Evolutionary conservation across 2,113 vertebrate genomes (phyloP), one percentile per base, ranked within the genome.

Genomic region (Capreolus pygargus): DNA sequence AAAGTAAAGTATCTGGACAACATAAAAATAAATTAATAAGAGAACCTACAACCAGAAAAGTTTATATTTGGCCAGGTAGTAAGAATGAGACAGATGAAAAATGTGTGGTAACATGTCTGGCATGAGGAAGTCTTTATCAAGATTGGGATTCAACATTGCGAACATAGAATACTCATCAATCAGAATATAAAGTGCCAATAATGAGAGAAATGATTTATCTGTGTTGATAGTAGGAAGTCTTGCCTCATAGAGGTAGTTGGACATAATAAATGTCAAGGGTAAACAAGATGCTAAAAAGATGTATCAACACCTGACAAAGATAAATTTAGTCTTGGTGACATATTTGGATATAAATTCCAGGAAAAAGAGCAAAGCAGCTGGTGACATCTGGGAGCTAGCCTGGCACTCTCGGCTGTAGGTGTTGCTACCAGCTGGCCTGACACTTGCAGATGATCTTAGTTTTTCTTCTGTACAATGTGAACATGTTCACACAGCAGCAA

Each of bases 141-240:
- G 39, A 86, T 15, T 54, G 47, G 60, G 13, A 70, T 84, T 39
- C 47, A 55, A n/a, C 6, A 36, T 33, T 43, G 16, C 39, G 9
- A 81, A 33, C 17, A 58, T 9, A 33, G 33, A 87, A 93, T 61
- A 79, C 25, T 74, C 74, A 95, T 97, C 76, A n/a, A 64, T 95
- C 52, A 81, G 64, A 92, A 93, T 19, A 57, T 7, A 87, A 95
- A 96, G 3, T 74, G 82, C 52, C 79, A 78, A 60, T 74, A 61
- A 94, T 52, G 81, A 95, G 33, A 91, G 82, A 55, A 74, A 85
- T 52, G 50, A 43, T 88, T 90, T 95, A 61, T 90, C 82, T 87
- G 11, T 17, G 11, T 43, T 50, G 88, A 55, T 45, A 85, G 36
- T 30, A 47, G 14, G 47, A 33, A 86, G 39, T 0, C 13, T 36